Percentiles rank a stretch among this genome's conserved stretches.
Evolutionary conservation across 2,797 vertebrate species (phyloP).

Genomic region (Micrastur ruficollis): DNA sequence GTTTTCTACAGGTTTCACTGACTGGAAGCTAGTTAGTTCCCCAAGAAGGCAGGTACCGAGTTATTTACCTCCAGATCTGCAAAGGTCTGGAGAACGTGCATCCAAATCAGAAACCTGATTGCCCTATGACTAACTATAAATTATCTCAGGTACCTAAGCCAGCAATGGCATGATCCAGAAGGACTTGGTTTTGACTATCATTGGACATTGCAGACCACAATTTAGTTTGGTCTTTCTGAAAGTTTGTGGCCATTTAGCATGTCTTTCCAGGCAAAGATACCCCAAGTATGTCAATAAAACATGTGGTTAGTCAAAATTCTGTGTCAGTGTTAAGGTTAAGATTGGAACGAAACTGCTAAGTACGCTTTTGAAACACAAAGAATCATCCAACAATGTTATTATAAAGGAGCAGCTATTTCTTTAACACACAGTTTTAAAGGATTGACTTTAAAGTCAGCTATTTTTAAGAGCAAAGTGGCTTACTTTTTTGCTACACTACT

Average conservation of each 20-base stretch:
- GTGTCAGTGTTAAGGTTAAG: not conserved
- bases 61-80: not conserved
- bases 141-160: not conserved
- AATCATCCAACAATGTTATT: not conserved
- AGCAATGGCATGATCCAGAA: not conserved
- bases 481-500: not conserved
- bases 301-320: not conserved
- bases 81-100: not conserved
- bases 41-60: not conserved
- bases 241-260: not conserved
- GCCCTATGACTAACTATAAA: not conserved
- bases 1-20: not conserved
- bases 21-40: not conserved
- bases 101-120: not conserved
- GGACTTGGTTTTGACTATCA: not conserved
- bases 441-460: not conserved
- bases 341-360: not conserved
- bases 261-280: not conserved
- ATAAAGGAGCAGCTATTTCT: not conserved
- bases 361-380: not conserved
- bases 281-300: not conserved
- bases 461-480: conserved; percentile 1
- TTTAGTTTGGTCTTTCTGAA: not conserved
- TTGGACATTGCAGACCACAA: not conserved
- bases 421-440: not conserved